Evolutionary conservation across 2,797 vertebrate species (phyloP).

Genomic region (Crax fasciolata): DNA sequence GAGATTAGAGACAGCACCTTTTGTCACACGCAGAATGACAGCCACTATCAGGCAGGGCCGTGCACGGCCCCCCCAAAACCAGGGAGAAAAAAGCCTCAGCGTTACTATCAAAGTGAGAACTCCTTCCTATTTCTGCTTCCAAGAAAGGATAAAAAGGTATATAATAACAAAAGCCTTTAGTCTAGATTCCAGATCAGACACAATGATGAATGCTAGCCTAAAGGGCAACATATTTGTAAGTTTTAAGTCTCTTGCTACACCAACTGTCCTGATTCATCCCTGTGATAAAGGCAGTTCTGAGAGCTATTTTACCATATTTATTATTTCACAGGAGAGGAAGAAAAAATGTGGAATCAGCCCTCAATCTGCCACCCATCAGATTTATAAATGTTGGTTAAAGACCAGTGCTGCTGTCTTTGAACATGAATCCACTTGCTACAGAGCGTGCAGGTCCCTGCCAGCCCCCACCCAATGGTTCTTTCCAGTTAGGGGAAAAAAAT

Average conservation of each 20-base stretch:
- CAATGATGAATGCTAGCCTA: constrained; percentile 80
- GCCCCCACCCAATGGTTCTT: accelerated
- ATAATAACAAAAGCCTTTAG: constrained; percentile 70
- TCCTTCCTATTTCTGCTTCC: constrained; percentile 56
- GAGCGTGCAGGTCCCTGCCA: not conserved
- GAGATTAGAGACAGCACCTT: not conserved
- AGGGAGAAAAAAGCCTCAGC: constrained; percentile 81
- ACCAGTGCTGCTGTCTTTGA: constrained; percentile 65
- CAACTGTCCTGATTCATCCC: constrained; percentile 84
- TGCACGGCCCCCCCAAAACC: constrained; percentile 23
- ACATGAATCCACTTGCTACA: constrained; percentile 71
- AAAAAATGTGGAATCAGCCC: constrained; percentile 68
- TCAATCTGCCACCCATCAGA: constrained; percentile 74
- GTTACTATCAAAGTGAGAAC: constrained; percentile 81
- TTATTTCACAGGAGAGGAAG: constrained; percentile 77
- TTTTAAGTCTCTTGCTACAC: constrained; percentile 81
- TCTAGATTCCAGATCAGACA: constrained; percentile 76
- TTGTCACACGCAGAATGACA: not conserved
- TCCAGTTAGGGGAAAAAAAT: not conserved
- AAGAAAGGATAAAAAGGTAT: constrained; percentile 66
- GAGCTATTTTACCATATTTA: constrained; percentile 81
- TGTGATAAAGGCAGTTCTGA: constrained; percentile 80
- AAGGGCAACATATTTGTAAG: constrained; percentile 84
- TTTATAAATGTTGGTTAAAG: constrained; percentile 75
- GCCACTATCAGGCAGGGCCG: accelerated